phyloP scores from a whole-genome alignment of 2,888 invertebrate species.

The Molanna angustata region DNA sequence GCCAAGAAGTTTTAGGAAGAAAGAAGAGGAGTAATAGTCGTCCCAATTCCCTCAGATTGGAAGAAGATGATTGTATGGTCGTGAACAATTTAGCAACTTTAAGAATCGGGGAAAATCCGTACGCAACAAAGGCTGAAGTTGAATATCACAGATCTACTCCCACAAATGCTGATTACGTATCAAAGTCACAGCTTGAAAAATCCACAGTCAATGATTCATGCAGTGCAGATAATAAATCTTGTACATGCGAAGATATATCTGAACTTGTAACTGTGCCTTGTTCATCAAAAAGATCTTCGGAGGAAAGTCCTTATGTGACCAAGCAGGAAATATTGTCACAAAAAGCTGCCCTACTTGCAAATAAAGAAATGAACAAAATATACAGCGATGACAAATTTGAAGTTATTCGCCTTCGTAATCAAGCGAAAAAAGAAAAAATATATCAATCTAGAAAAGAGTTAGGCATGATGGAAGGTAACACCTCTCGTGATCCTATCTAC shows the following conservation, averaged over 20 bases:
- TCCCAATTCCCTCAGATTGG: slow-evolving; percentile 5
- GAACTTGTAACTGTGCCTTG: slow-evolving; percentile 21
- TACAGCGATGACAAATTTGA: slow-evolving; percentile 50
- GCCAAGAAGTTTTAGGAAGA: slow-evolving; percentile 6
- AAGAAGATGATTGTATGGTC: slow-evolving; percentile 9
- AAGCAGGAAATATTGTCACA: slow-evolving; percentile 54
- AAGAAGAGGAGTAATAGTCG: slow-evolving; percentile 9
- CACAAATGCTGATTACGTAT: slow-evolving; percentile 3
- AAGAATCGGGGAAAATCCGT: slow-evolving; percentile 51
- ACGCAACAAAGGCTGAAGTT: slow-evolving; percentile 53
- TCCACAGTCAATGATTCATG: slow-evolving; percentile 5
- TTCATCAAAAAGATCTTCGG: slow-evolving; percentile 38
- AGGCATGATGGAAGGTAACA: slow-evolving; percentile 8
- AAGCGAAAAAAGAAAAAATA: slow-evolving; percentile 54
- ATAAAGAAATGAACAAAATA: slow-evolving; percentile 44
- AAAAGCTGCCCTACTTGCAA: slow-evolving; percentile 51
- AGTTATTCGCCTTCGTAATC: slow-evolving; percentile 54
- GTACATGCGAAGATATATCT: slow-evolving; percentile 30
- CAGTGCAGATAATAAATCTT: slow-evolving; percentile 8
- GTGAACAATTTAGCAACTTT: slow-evolving; percentile 23
- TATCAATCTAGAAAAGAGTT: slow-evolving; percentile 53
- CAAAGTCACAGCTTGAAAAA: slow-evolving; percentile 20
- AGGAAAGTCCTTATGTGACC: slow-evolving; percentile 53
- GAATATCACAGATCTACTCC: slow-evolving; percentile 4
- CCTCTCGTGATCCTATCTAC: slow-evolving; percentile 43